Conservation (phyloP, 2,888 invertebrate species). For the Drosophila atroscutellata region DNA sequence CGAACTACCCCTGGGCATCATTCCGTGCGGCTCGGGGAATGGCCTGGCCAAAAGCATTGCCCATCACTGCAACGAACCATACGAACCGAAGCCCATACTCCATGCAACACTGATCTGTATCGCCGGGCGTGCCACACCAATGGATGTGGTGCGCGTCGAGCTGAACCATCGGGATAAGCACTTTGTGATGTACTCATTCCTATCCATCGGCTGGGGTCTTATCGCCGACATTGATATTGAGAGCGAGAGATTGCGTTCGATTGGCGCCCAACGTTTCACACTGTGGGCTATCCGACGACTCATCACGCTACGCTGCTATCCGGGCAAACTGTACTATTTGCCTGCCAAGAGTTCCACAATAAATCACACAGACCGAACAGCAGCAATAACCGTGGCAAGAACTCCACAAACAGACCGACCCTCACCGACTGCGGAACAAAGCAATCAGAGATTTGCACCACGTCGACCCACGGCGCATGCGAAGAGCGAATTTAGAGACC, state of each 20-base stretch:
- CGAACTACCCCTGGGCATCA: conserved; percentile 93
- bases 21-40: conserved; percentile 99
- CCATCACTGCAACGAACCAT: conserved; percentile 92
- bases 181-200: conserved; percentile 93
- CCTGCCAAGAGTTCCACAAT: conserved; percentile 82
- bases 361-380: not conserved
- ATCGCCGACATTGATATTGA: conserved; percentile 99
- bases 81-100: conserved; percentile 91
- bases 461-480: conserved; percentile 10
- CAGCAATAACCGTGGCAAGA: not conserved
- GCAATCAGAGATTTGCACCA: not conserved
- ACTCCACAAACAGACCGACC: not conserved
- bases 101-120: conserved; percentile 92
- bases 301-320: conserved; percentile 93
- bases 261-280: conserved; percentile 96
- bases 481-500: conserved; percentile 38
- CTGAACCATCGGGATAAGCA: conserved; percentile 85
- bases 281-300: conserved; percentile 94
- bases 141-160: conserved; percentile 96
- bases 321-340: conserved; percentile 93
- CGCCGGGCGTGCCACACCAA: conserved; percentile 89
- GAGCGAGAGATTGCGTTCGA: conserved; percentile 95
- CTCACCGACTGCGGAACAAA: not conserved
- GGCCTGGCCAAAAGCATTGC: conserved; percentile 95
- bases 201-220: conserved; percentile 98